phyloP scores from a whole-genome alignment of 2,888 invertebrate species.

The Isotomurus palustris region DNA sequence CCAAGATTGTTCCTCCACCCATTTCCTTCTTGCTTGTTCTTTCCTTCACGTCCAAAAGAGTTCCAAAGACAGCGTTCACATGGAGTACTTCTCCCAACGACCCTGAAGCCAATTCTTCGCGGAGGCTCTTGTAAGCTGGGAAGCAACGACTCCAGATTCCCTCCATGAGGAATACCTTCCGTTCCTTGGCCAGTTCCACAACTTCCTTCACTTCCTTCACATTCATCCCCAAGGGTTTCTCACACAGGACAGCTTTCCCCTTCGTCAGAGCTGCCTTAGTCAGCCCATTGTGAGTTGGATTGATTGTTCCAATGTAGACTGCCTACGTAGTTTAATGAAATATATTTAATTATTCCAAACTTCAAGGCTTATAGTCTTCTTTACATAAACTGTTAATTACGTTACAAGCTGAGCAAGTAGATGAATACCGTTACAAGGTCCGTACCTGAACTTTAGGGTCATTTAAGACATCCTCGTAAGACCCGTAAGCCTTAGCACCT shows the following conservation, averaged over 20 bases:
- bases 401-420: too few species aligned
- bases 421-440: too few species aligned
- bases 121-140: conserved; percentile 67
- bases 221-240: conserved; percentile 83
- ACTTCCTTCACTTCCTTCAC: conserved; percentile 66
- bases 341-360: too few species aligned
- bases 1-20: conserved; percentile 72
- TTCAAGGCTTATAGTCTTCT: too few species aligned
- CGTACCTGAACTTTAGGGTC: conserved; percentile 64
- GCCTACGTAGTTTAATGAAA: too few species aligned
- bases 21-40: conserved; percentile 59
- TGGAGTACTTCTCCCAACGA: conserved; percentile 67
- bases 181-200: conserved; percentile 53
- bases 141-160: conserved; percentile 83
- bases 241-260: conserved; percentile 83
- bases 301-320: conserved; percentile 75
- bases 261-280: conserved; percentile 68
- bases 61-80: conserved; percentile 55
- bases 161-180: conserved; percentile 52
- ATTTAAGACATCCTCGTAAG: conserved; percentile 69
- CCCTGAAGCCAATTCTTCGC: conserved; percentile 61
- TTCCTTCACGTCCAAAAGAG: conserved; percentile 30
- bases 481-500: conserved; percentile 65
- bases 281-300: conserved; percentile 68
- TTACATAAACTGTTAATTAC: too few species aligned